A percentile compares a stretch with the other conserved stretches of the same genome.
phyloP scores from a whole-genome alignment of 2,797 vertebrate genomes.

The Podarcis lilfordi region DNA sequence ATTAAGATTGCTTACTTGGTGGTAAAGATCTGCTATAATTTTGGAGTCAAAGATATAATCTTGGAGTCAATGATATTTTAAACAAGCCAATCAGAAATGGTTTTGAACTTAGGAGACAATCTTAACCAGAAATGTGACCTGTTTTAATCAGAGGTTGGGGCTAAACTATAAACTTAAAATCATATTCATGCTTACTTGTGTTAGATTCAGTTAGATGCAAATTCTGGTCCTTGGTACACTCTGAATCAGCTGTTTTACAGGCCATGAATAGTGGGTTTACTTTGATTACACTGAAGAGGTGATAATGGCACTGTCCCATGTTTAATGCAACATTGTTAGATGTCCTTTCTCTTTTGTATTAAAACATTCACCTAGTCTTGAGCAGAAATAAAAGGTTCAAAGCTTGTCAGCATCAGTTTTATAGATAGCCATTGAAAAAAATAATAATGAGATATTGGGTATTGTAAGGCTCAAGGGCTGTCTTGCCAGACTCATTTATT shows the following conservation, averaged over 20 bases:
- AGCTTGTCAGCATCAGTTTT: slow-evolving; percentile 84
- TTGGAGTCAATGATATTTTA: neutral
- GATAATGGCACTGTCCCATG: slow-evolving; percentile 63
- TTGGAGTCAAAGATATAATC: neutral
- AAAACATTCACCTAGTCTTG: slow-evolving; percentile 73
- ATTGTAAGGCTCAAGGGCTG: slow-evolving; percentile 83
- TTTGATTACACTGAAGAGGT: slow-evolving; percentile 59
- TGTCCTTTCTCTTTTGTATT: slow-evolving; percentile 47
- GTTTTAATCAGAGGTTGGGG: neutral
- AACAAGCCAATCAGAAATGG: neutral
- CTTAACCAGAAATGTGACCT: neutral
- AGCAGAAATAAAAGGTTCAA: slow-evolving; percentile 83
- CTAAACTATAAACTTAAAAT: neutral
- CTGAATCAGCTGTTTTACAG: slow-evolving; percentile 35
- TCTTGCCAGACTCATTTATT: slow-evolving; percentile 85
- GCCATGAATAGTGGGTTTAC: slow-evolving; percentile 46
- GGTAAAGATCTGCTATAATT: neutral
- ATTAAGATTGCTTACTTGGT: slow-evolving; percentile 16
- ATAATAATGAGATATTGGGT: slow-evolving; percentile 87
- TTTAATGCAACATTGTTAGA: slow-evolving; percentile 68
- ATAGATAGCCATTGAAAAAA: slow-evolving; percentile 87
- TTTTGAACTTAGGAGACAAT: neutral
- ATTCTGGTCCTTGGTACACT: slow-evolving; percentile 17
- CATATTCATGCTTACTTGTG: neutral
- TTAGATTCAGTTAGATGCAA: slow-evolving; percentile 11